These are phyloP conservation scores for Phyllostomus hastatus DNA, from an alignment of 2,113 vertebrate species.

Conservation along the genomic window DNA sequence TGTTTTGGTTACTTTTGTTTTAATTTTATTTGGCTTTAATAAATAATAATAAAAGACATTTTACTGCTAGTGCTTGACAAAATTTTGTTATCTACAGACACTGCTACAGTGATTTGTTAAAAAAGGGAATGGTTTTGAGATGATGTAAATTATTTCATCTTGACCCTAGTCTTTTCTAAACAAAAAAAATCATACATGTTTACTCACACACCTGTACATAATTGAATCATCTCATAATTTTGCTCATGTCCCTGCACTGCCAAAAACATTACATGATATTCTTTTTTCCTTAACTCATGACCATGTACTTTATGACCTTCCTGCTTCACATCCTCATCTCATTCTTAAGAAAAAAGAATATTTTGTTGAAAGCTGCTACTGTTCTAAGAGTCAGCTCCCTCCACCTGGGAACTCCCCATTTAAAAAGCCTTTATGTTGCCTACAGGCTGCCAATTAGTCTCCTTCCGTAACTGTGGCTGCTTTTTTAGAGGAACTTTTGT, in stretches of 20 bases:
- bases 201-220: neutral
- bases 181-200: neutral
- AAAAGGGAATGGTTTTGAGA: neutral
- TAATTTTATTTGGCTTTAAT: neutral
- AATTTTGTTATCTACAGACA: neutral
- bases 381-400: conserved; percentile 28
- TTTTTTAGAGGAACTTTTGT: conserved; percentile 25
- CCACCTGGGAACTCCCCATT: conserved; percentile 47
- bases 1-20: neutral
- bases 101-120: neutral
- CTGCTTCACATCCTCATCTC: conserved; percentile 43
- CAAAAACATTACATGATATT: conserved; percentile 22
- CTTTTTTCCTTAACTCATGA: conserved; percentile 57
- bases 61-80: neutral
- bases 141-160: neutral
- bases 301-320: conserved; percentile 53
- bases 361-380: conserved; percentile 40
- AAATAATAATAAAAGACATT: neutral
- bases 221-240: neutral
- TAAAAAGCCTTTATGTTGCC: conserved; percentile 26
- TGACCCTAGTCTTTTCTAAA: neutral
- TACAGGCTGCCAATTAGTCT: conserved; percentile 57
- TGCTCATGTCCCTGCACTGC: neutral
- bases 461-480: neutral
- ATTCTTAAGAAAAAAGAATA: conserved; percentile 25